A percentile compares a stretch with the other conserved stretches of the same genome.
Evolutionary conservation across 1,140 invertebrate genomes (phyloP).

Genomic region (Leptonema lineaticorne): DNA sequence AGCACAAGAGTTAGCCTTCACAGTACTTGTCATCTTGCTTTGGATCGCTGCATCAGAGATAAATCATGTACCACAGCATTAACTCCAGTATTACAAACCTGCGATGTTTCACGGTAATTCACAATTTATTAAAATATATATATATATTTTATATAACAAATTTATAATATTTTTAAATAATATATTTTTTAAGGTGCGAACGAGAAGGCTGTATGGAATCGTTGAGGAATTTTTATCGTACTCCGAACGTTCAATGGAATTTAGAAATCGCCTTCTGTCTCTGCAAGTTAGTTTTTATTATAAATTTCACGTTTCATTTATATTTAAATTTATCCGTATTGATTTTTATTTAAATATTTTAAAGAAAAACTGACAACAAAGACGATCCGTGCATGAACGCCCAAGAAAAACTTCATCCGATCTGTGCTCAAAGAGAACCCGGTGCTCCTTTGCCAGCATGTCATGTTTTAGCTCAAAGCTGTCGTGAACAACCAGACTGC

Average conservation of each 20-base stretch:
- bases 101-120: conserved; percentile 60
- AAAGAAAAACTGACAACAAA: conserved; percentile 73
- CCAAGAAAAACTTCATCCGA: conserved; percentile 83
- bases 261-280: conserved; percentile 88
- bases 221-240: conserved; percentile 81
- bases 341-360: neutral
- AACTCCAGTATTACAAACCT: conserved; percentile 77
- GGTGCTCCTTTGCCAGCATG: conserved; percentile 75
- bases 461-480: conserved; percentile 75
- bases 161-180: neutral
- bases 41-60: conserved; percentile 75
- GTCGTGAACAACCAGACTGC: conserved; percentile 73
- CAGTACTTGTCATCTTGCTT: conserved; percentile 75
- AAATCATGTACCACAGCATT: conserved; percentile 72
- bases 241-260: conserved; percentile 73
- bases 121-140: neutral
- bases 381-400: conserved; percentile 83
- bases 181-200: conserved; percentile 60
- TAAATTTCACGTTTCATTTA: neutral
- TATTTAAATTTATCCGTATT: neutral
- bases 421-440: conserved; percentile 76
- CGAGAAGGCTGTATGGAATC: conserved; percentile 84
- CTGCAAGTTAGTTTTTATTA: conserved; percentile 75
- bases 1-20: conserved; percentile 56
- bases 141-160: neutral